A percentile compares a stretch with the other conserved stretches of the same genome.
phyloP scores from a whole-genome alignment of 2,797 vertebrate genomes.

The Syngnathus acus region DNA sequence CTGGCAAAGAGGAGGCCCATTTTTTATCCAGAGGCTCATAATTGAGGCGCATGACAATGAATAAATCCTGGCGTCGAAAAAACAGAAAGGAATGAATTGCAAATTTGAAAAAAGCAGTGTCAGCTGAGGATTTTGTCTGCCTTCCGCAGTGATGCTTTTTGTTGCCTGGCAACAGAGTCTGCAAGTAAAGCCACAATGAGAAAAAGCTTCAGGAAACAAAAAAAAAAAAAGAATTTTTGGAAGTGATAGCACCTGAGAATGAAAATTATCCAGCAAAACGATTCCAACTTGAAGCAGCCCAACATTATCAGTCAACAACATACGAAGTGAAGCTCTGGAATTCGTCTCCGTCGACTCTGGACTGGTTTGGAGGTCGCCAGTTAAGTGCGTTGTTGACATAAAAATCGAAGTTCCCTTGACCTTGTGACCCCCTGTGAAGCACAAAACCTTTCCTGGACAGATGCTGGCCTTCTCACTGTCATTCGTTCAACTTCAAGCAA shows the following conservation, averaged over 20 bases:
- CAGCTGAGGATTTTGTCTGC: not conserved
- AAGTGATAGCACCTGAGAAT: not conserved
- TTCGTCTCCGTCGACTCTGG: constrained; percentile 26
- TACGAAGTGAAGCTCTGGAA: constrained; percentile 32
- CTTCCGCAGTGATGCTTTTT: constrained; percentile 1
- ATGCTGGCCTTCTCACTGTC: constrained; percentile 17
- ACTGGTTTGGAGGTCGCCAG: constrained; percentile 16
- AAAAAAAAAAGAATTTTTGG: not conserved
- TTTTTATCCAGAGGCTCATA: constrained; percentile 45
- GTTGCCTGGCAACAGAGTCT: not conserved
- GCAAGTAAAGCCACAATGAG: not conserved
- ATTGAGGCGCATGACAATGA: constrained; percentile 58
- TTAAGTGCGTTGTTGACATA: constrained; percentile 26
- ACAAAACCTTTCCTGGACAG: constrained; percentile 22
- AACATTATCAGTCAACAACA: constrained; percentile 10
- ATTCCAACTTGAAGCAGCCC: not conserved
- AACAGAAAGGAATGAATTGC: not conserved
- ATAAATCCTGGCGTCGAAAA: constrained; percentile 48
- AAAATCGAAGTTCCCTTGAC: constrained; percentile 31
- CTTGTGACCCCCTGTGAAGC: constrained; percentile 13
- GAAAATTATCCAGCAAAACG: not conserved
- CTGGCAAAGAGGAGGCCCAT: constrained; percentile 43
- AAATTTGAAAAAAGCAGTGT: not conserved
- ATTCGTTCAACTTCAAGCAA: constrained; percentile 45
- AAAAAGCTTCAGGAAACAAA: not conserved